phyloP scores from a whole-genome alignment of 2,113 vertebrate genomes.

The Macaca nemestrina region DNA sequence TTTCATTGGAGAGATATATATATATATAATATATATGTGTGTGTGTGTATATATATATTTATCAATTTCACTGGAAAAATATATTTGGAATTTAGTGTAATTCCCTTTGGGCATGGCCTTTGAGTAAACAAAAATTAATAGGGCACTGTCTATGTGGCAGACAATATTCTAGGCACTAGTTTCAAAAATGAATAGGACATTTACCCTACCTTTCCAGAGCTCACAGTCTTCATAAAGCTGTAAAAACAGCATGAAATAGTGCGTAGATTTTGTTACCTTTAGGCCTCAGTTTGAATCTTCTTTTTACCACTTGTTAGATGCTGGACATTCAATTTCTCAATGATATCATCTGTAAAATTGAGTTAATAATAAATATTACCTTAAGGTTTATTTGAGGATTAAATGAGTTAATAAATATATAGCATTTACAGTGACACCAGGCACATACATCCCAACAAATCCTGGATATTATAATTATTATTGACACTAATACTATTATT shows the following conservation, averaged over 20 bases:
- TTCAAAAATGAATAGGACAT: background rate
- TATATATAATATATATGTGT: background rate
- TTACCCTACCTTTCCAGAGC: background rate
- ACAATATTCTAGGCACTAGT: background rate
- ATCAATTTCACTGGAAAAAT: conserved; percentile 25
- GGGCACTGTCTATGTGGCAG: background rate
- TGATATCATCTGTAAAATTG: background rate
- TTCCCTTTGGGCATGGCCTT: background rate
- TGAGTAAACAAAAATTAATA: background rate
- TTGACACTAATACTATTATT: background rate
- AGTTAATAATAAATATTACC: background rate
- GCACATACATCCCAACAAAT: background rate
- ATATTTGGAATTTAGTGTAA: conserved; percentile 9
- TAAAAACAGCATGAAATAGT: background rate
- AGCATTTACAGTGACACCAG: background rate
- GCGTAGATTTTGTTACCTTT: background rate
- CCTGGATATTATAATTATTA: background rate
- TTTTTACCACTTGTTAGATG: background rate
- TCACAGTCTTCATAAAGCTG: background rate
- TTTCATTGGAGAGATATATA: conserved; percentile 19
- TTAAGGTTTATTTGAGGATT: background rate
- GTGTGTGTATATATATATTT: background rate
- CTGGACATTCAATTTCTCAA: background rate
- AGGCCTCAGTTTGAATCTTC: conserved; percentile 16
- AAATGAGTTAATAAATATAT: background rate